Base-by-base conservation (phyloP, 2,113 vertebrate species). In the Upupa epops region DNA sequence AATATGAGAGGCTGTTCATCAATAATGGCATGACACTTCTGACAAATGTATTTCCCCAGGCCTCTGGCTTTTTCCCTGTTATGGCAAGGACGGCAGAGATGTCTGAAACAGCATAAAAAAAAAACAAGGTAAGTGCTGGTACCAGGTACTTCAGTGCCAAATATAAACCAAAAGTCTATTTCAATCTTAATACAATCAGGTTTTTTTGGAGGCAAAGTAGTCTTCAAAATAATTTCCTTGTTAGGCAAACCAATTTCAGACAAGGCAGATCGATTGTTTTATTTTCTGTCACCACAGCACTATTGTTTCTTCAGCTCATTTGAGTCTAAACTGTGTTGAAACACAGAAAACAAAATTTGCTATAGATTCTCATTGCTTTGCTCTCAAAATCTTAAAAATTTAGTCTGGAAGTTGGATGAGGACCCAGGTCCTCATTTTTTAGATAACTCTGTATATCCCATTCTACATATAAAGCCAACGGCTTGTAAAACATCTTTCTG, bases 11-110 rank as follows among this genome's bases (percentile, higher is more conserved):
- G 99, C 70, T 98, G 98, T 84, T 99, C 99, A 0, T 99, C 99
- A 37, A 99, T 99, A 91, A 99, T 99, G 86, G 98, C 98, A 13
- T 99, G 99, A 79, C 99, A 99, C 95, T 99, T 99, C 97, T 99
- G 99, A 91, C 99, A 99, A 96, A 99, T 98, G 96, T 99, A 99
- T 89, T 99, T 99, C 49, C 99, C 99, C 29, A 99, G 97, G 63
- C 99, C 99, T 37, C 98, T 98, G 71, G 99, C 99, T 97, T 99
- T 99, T 96, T 99, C 99, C 63, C 97, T 98, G 94, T 99, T 99
- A 89, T 99, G 99, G 95, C 99, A 99, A 3, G 99, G 97, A 70
- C 99, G 99, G 94, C 99, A 99, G 52, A 99, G 97, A 91, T 99
- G 99, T 95, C 99, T 99, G 96, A 56, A 96, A 95, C 0, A 54